A percentile compares a stretch with the other conserved stretches of the same genome.
phyloP scores from a whole-genome alignment of 1,140 invertebrate genomes.

The Chrysopa pallens region DNA sequence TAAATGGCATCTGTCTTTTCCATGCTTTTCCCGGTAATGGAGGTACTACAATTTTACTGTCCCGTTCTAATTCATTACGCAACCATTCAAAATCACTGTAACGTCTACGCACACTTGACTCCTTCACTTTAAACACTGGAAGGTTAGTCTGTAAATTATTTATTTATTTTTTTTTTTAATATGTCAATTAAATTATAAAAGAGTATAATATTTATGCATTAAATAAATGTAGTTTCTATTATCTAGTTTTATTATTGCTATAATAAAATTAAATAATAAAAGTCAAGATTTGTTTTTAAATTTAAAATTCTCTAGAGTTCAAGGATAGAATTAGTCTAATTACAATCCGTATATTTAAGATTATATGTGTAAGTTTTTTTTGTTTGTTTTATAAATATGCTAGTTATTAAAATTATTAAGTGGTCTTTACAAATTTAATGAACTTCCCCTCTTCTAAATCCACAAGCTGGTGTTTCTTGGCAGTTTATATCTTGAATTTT shows the following conservation, averaged over 20 bases:
- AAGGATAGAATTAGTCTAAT: too few relatives aligned
- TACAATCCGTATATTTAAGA: too few relatives aligned
- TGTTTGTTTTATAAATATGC: too few relatives aligned
- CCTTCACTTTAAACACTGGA: conserved; percentile 99
- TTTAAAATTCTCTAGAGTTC: background rate
- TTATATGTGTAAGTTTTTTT: too few relatives aligned
- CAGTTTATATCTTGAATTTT: too few relatives aligned
- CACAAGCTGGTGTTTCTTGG: too few relatives aligned
- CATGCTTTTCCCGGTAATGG: conserved; percentile 94
- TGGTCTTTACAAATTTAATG: too few relatives aligned
- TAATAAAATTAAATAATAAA: background rate
- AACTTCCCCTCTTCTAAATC: too few relatives aligned
- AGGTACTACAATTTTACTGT: conserved; percentile 99
- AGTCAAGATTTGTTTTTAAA: background rate
- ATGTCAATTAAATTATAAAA: background rate
- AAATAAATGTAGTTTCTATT: background rate
- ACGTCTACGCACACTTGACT: conserved; percentile 89
- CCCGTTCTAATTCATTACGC: conserved; percentile 93
- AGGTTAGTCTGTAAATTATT: conserved; percentile 82
- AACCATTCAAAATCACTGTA: conserved; percentile 99
- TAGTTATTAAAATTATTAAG: too few relatives aligned
- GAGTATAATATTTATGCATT: background rate
- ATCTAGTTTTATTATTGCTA: background rate
- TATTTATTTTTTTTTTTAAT: background rate
- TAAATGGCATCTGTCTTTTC: conserved; percentile 94